Base-by-base conservation (phyloP, 2,797 vertebrate species). In the Megalops cyprinoides region DNA sequence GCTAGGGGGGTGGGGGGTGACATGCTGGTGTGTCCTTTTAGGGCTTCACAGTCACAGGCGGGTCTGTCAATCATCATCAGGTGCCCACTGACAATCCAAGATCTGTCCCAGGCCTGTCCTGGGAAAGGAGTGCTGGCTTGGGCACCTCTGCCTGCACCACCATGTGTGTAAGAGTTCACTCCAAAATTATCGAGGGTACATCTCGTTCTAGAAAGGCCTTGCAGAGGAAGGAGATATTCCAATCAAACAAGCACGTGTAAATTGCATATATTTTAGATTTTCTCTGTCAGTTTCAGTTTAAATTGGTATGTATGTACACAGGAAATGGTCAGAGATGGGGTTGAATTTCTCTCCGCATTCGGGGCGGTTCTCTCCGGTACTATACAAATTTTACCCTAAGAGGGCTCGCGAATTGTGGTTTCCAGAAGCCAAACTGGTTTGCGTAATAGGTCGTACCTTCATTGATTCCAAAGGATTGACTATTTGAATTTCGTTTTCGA, bases 31-130 rank as follows among this genome's bases (percentile, higher is more conserved):
- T 94, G 90, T 83, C 94, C 94, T 91, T 95, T 84, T 95, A 94
- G 89, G 95, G 94, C 81, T 83, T 85, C 82, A 82, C 84, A 93
- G 92, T 90, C 91, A 93, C 93, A 94, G 91, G 91, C 77, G 87
- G 93, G 93, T 86, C 87, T 93, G 95, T 93, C 94, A 94, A 81
- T 95, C 94, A 94, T 51, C 18, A 80, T 1, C 0, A 15, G 87
- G 85, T 87, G 86, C 84, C 79, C 84, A 79, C 85, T 81, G 75
- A 77, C 83, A 82, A 20, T 74, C 74, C 79, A 48, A 58, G 82
- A 78, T 85, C 53, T 76, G 42, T 80, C 49, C 86, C 81, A 74
- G 80, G 82, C 83, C 86, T 34, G 28, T 65, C 28, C 31, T 25
- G 55, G 42, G 42, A 8, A 44, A 39, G 37, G 37, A 37, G 23